Evolutionary conservation across 2,888 invertebrate species (phyloP), one percentile per base, ranked within the genome.

Genomic region (Napeogenes inachia): DNA sequence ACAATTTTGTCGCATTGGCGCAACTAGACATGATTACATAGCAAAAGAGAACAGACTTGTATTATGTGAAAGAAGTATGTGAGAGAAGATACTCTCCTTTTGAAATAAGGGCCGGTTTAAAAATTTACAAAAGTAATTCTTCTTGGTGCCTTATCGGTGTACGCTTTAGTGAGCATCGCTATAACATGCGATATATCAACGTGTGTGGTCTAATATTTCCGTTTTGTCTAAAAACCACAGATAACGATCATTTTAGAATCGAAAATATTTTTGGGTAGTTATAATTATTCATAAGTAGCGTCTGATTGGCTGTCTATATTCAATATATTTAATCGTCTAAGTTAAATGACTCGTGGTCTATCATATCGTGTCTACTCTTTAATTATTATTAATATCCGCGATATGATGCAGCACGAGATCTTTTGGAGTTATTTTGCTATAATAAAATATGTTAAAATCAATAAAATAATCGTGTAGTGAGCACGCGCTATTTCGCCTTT

Each of bases 401-500:
- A 50, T 56, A 50, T 56, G 57, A 61, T 61, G 45, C 54, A 57
- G 50, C 54, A 47, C 58, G 62, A 57, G 58, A 46, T 35, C 38
- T 62, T 62, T 64, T 58, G 60, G 57, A 61, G 60, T 67, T 67
- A 63, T 67, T 67, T 67, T 64, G 65, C 62, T 67, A 65, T 67
- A 59, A 67, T 67, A 65, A 65, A 57, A 54, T 58, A 58, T 57
- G 62, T 66, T 62, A 64, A 64, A 67, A 60, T 57, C 61, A 61
- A 61, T 64, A 45, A 59, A 55, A 57, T 60, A 64, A 67, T 68
- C 78, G 79, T 78, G 81, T 87, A 87, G 85, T 75, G 70, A 76
- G 82, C 80, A 81, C 86, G 80, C 77, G 83, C 84, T 84, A 75
- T 84, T 80, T 85, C 85, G 88, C 87, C 87, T 87, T 85, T 85